These are phyloP conservation scores for Chrysotoxum bicinctum DNA, from an alignment of 2,888 invertebrate genomes.

Conservation along the genomic window DNA sequence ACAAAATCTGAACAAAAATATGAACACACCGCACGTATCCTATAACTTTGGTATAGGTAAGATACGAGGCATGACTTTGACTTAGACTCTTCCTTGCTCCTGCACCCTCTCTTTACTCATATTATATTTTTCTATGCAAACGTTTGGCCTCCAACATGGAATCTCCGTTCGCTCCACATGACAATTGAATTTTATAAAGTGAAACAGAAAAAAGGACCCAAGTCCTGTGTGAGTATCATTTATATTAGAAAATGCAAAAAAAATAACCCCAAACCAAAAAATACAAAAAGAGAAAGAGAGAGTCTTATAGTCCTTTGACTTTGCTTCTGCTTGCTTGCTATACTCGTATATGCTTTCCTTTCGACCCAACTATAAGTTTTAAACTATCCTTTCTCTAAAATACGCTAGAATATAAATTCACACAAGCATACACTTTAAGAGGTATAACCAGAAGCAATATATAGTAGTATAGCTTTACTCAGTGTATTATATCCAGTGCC, in stretches of 20 bases:
- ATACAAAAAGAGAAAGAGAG: slow-evolving; percentile 9
- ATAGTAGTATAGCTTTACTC: background rate
- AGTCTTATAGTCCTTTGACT: slow-evolving; percentile 61
- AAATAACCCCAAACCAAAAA: slow-evolving; percentile 25
- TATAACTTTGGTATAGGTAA: slow-evolving; percentile 9
- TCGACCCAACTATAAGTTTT: slow-evolving; percentile 62
- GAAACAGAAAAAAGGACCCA: slow-evolving; percentile 30
- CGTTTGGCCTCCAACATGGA: slow-evolving; percentile 44
- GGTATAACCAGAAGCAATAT: slow-evolving; percentile 6
- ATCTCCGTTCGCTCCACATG: slow-evolving; percentile 48
- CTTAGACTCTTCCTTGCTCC: slow-evolving; percentile 6
- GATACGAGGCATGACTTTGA: slow-evolving; percentile 41
- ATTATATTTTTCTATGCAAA: slow-evolving; percentile 21
- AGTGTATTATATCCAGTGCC: background rate
- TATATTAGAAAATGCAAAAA: slow-evolving; percentile 29
- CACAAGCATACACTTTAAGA: slow-evolving; percentile 17
- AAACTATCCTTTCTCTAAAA: slow-evolving; percentile 63
- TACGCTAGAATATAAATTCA: slow-evolving; percentile 57
- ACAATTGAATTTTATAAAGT: slow-evolving; percentile 68
- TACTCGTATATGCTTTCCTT: slow-evolving; percentile 17
- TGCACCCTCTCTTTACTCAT: no score
- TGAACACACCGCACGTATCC: slow-evolving; percentile 1
- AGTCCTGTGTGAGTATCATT: slow-evolving; percentile 55
- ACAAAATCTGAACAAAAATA: slow-evolving; percentile 21
- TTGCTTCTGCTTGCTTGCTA: slow-evolving; percentile 22